Base-by-base conservation (phyloP, 1,140 invertebrate species). In the Anastrepha ludens region DNA sequence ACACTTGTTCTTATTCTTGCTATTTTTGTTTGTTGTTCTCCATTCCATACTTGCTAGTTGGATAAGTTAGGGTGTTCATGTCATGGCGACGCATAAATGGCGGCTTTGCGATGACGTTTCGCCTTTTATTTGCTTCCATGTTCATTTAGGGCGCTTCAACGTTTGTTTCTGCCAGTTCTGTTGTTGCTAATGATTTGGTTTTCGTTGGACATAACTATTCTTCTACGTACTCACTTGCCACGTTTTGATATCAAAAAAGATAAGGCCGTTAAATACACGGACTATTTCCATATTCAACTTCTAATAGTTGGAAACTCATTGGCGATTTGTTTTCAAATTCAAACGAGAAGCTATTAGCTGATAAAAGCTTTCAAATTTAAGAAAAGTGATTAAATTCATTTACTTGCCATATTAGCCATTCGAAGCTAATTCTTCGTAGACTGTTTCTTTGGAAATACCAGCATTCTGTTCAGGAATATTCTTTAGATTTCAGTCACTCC, bases 41-140 rank as follows among this genome's bases (percentile, higher is more conserved):
- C 13, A 62, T n/a, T 55, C 29, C 9, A 50, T 81, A 41, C 9
- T 20, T 55, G 47, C 17, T 11, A 55, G 17, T 55, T 55, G 74
- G 67, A 15, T 74, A 55, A 55, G 74, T 81, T 81, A n/a, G 74
- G 7, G 47, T 9, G 70, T 81, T 81, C 74, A 81, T 58, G 74
- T 81, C 74, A 81, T 81, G 74, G 74, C 74, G 74, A 1, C 47
- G 47, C 44, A 55, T 81, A 58, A 81, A 81, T 81, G 74, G 74
- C 74, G 47, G n/a, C 17, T 55, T 55, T 50, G 44, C 41, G 47
- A n/a, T 81, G 74, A 74, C 41, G 39, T 41, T n/a, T 44, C 15
- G 5, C 1, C 17, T 74, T 74, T 74, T 5, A 29, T 74, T 74
- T 8, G 17, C 60, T 62, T 62, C 60, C 11, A 17, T 62, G 7